These are phyloP conservation scores for Xiphydria camelus DNA, from an alignment of 2,888 invertebrate species.

Conservation along the genomic window DNA sequence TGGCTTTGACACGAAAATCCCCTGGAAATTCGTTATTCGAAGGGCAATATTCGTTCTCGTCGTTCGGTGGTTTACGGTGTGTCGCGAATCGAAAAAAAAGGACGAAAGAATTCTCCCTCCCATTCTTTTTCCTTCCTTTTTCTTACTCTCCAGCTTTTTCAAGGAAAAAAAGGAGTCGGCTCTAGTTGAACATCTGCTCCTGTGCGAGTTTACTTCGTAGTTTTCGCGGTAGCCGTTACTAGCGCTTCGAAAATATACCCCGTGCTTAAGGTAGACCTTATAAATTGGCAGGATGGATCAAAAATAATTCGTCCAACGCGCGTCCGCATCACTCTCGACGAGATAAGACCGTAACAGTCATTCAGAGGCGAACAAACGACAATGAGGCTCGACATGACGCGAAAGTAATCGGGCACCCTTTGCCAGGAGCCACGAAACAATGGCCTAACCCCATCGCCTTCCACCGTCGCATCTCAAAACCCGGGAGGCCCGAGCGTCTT, in stretches of 20 bases:
- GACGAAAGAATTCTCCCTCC: conserved; percentile 8
- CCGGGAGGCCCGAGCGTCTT: not conserved
- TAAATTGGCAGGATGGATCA: conserved; percentile 2
- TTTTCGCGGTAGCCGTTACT: no score
- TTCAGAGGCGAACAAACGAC: conserved; percentile 26
- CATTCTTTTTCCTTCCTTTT: conserved; percentile 1
- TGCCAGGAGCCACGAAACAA: conserved; percentile 26
- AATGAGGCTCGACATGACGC: conserved; percentile 20
- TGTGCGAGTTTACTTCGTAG: no score
- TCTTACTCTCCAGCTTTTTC: not conserved
- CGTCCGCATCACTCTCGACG: not conserved
- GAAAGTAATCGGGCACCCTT: conserved; percentile 36
- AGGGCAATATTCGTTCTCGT: no score
- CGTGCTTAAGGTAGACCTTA: no score
- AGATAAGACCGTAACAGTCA: conserved; percentile 9
- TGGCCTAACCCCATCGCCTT: not conserved
- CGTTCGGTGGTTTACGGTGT: no score
- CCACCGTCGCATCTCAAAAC: no score
- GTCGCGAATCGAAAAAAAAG: no score
- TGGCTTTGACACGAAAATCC: no score
- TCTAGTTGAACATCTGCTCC: no score
- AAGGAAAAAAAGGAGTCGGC: no score
- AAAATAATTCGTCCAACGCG: not conserved
- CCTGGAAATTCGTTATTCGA: no score
- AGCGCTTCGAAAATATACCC: no score